phyloP scores from a whole-genome alignment of 2,888 invertebrate species.

The Dusona sp. region DNA sequence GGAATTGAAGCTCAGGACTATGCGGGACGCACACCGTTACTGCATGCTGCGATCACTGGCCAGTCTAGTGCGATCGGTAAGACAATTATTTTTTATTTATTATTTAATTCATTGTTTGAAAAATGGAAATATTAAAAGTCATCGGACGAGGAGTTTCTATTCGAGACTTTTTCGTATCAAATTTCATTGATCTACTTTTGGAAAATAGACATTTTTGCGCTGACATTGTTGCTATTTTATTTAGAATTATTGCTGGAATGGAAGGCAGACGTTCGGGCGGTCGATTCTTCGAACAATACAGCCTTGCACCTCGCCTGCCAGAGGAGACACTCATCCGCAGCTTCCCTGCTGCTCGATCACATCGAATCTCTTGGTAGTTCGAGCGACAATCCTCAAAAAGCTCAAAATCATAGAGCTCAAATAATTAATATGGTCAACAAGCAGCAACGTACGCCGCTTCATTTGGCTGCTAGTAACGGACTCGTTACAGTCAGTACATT shows the following conservation, averaged over 20 bases:
- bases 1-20: constrained; percentile 86
- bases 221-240: constrained; percentile 71
- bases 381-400: constrained; percentile 67
- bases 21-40: constrained; percentile 86
- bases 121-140: no score
- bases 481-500: constrained; percentile 85
- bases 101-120: background rate
- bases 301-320: constrained; percentile 88
- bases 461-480: constrained; percentile 88
- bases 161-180: no score
- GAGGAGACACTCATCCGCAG: constrained; percentile 86
- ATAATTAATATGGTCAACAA: constrained; percentile 86
- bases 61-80: constrained; percentile 86
- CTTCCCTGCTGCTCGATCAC: constrained; percentile 86
- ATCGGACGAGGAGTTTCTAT: no score
- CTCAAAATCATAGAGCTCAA: constrained; percentile 72
- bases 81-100: constrained; percentile 37
- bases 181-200: no score
- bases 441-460: constrained; percentile 87
- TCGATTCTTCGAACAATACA: constrained; percentile 87
- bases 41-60: constrained; percentile 87
- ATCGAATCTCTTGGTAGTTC: constrained; percentile 82
- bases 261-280: constrained; percentile 85
- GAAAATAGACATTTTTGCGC: no score
- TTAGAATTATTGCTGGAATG: constrained; percentile 86